Base-by-base conservation (phyloP, 2,113 vertebrate species). In the Corythaeola cristata region DNA sequence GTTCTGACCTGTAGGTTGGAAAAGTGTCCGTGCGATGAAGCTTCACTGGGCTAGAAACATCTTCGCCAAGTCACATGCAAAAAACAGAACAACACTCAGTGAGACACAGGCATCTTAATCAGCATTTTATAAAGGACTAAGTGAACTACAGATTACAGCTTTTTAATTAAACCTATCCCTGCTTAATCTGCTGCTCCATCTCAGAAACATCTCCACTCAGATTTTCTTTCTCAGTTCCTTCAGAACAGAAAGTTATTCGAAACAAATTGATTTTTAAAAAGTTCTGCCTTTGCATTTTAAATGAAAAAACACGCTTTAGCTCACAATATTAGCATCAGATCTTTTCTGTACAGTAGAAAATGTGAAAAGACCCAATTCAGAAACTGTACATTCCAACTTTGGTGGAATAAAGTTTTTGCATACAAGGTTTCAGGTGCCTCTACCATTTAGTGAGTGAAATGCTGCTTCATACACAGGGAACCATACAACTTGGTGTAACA, bases 1-100 rank as follows among this genome's bases (percentile, higher is more conserved):
- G 98, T 49, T 98, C 98, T 13, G 98, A 88, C 52, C 98, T 94
- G 93, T 95, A 98, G 81, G 96, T 30, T 9, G 98, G 98, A 11
- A 98, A 98, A 78, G 98, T 98, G 95, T 98, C 98, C 15, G 97
- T 98, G 82, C 98, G 97, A 33, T 98, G 98, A 35, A 98, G 98
- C 96, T 98, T 98, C 98, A 97, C 56, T 1, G 98, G 98, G 90
- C 98, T 98, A 81, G 97, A 52, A 58, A 97, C 98, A 85, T 96
- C 98, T 98, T 95, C 77, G 33, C 12, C 68, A 67, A 59, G 85
- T 28, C 76, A 67, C 13, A 19, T 11, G 50, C 14, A 83, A 66
- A 45, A 63, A 63, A 24, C 5, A 97, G 56, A 89, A 85, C 3
- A 96, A 8, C 3, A 37, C 12, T 71, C 80, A 80, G 91, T 94